Percentiles rank a stretch among this genome's conserved stretches.
phyloP scores from a whole-genome alignment of 2,113 vertebrate genomes.

The Dinomys branickii region DNA sequence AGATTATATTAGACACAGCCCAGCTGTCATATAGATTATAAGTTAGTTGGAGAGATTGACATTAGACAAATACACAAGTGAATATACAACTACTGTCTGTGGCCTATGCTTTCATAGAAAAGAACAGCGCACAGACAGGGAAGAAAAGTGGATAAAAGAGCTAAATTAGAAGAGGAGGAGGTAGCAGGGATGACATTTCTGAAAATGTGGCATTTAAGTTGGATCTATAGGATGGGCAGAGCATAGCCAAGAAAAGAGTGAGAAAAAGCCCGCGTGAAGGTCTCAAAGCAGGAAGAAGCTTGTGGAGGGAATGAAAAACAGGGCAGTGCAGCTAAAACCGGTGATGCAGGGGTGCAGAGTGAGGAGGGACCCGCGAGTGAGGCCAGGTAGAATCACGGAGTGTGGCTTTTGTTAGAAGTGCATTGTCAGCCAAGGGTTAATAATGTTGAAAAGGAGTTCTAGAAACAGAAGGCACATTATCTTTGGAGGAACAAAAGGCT shows the following conservation, averaged over 20 bases:
- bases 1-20: neutral
- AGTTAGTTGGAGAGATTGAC: neutral
- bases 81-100: neutral
- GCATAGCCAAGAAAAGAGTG: neutral
- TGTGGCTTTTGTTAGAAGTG: neutral
- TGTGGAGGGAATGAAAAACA: neutral
- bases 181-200: neutral
- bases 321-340: neutral
- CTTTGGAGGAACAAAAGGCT: conserved; percentile 28
- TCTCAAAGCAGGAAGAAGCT: neutral
- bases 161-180: neutral
- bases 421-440: neutral
- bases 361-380: neutral
- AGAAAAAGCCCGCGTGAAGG: neutral
- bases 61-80: neutral
- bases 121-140: neutral
- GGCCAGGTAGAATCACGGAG: too few species aligned
- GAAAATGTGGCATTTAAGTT: neutral
- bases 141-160: neutral
- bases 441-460: neutral
- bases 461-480: neutral
- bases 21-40: neutral
- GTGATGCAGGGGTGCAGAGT: accelerated
- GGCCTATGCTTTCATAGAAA: neutral
- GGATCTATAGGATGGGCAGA: neutral